A percentile compares a stretch with the other conserved stretches of the same genome.
phyloP scores from a whole-genome alignment of 2,888 invertebrate species.

The Heliconius erato region DNA sequence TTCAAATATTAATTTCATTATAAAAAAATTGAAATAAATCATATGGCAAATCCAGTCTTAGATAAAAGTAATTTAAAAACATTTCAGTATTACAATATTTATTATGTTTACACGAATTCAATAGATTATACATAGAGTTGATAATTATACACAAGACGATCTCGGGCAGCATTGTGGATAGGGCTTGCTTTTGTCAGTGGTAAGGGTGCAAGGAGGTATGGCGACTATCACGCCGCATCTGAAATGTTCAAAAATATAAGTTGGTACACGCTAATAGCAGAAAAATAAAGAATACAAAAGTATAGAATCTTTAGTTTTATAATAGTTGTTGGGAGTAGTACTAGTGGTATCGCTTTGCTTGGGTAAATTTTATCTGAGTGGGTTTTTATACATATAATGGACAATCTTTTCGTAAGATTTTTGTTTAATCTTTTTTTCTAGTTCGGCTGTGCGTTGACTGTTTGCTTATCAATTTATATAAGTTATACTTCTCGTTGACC shows the following conservation, averaged over 20 bases:
- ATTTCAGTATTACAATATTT: background rate
- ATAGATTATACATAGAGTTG: background rate
- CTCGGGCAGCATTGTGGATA: slow-evolving; percentile 59
- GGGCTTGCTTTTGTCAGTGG: slow-evolving; percentile 48
- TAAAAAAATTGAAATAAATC: too few relatives aligned
- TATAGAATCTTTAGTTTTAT: background rate
- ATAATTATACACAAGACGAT: slow-evolving; percentile 5
- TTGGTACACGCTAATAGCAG: background rate
- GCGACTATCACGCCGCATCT: slow-evolving; percentile 45
- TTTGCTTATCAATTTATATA: too few relatives aligned
- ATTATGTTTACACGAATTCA: background rate
- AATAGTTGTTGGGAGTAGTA: background rate
- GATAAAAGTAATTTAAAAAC: background rate
- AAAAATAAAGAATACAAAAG: background rate
- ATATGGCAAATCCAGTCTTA: background rate
- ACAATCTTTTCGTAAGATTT: too few relatives aligned
- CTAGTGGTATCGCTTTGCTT: too few relatives aligned
- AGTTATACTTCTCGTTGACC: too few relatives aligned
- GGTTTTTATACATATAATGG: too few relatives aligned
- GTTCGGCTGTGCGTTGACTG: too few relatives aligned
- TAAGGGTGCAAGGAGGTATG: slow-evolving; percentile 38
- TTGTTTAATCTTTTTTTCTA: too few relatives aligned
- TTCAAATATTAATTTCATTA: too few relatives aligned
- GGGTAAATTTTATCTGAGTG: background rate
- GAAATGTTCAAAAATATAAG: slow-evolving; percentile 30